Base-by-base conservation (phyloP, 92 coral and sea anemone species). In the Siderastrea radians region DNA sequence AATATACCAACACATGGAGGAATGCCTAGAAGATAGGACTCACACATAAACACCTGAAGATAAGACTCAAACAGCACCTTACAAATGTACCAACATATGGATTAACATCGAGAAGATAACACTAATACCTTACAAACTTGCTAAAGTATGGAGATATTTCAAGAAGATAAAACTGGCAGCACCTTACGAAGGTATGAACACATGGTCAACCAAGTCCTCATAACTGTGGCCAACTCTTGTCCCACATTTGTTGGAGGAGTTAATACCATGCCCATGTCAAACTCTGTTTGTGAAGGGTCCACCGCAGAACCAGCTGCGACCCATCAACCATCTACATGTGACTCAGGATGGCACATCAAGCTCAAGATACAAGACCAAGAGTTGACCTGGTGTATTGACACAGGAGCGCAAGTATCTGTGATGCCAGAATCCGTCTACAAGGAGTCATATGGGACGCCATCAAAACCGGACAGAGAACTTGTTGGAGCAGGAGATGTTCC, bases 381-480 rank as follows among this genome's bases (percentile, higher is more conserved):
- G 13, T 78, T 83, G 14, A 84, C 81, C 47, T 90, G 93, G 83
- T 84, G 90, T 68, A 85, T 72, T 53, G 79, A 75, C 73, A 84
- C 86, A 19, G 90, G 90, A 58, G 89, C 82, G 14, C 93, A 90
- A 77, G 89, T 90, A 53, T 90, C 93, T 70, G 89, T 90, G 14
- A 84, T 84, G 89, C 90, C 93, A 0, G 83, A 75, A 11, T 46
- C 55, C 38, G 65, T 17, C 14, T 77, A 78, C 68, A 75, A 82
- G 68, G 54, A 55, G 49, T 74, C 83, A 13, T 84, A 77, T 66
- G 89, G 92, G 44, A 46, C 19, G 72, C 78, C 84, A n/a, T 46
- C 85, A 73, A 58, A 58, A 47, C 74, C 89, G 60, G 81, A 84
- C 85, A 82, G 89, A 77, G 78, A 84, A 63, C 85, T 83, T 19